Evolutionary conservation across 2,113 vertebrate genomes (phyloP).

Genomic region (Apodemus speciosus): DNA sequence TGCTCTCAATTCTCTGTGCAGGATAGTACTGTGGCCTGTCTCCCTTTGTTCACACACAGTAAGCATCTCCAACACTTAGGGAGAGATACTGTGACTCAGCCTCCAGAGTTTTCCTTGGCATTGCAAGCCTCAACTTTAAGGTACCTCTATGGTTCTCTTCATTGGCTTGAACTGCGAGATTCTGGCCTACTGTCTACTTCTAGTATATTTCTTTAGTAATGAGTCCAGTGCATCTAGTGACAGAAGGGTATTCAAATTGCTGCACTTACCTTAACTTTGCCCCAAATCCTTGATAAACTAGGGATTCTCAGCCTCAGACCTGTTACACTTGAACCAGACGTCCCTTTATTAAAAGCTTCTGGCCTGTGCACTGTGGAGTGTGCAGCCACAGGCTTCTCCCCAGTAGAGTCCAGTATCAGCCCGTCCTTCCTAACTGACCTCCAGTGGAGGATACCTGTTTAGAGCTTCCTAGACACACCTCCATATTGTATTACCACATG

Average conservation of each 20-base stretch:
- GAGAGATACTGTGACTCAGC: neutral
- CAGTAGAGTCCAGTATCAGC: neutral
- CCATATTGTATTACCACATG: neutral
- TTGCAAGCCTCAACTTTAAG: neutral
- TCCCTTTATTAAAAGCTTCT: neutral
- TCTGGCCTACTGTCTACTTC: neutral
- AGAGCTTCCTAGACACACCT: neutral
- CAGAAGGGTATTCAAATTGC: neutral
- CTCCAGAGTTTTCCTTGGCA: neutral
- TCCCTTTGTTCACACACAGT: neutral
- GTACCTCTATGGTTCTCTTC: neutral
- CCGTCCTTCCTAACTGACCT: too few species aligned
- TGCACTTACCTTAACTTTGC: neutral
- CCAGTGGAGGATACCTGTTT: neutral
- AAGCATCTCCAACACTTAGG: neutral
- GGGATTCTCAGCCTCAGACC: neutral
- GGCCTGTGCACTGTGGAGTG: neutral
- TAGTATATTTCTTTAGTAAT: neutral
- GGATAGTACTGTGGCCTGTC: neutral
- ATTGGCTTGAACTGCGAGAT: neutral
- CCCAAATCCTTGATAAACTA: neutral
- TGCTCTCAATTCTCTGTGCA: neutral
- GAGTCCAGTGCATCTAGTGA: neutral
- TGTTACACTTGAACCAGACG: neutral
- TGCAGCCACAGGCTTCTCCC: neutral